Conservation (phyloP, 2,888 invertebrate species). For the Calameuta idolon region DNA sequence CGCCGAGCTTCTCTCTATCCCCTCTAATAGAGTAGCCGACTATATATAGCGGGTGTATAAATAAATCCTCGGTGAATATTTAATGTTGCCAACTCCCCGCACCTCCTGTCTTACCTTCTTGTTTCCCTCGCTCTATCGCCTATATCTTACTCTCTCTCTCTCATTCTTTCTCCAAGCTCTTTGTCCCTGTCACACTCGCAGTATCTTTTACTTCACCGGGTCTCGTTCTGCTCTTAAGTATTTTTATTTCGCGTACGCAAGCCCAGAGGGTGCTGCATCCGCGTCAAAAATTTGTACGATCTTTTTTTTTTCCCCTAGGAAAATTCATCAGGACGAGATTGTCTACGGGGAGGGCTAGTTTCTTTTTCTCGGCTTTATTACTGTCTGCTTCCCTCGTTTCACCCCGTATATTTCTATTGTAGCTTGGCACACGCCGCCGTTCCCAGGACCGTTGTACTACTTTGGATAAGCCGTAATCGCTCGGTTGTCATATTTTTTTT, state of each 20-base stretch:
- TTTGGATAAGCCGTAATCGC: background rate
- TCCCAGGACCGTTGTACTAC: background rate
- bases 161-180: background rate
- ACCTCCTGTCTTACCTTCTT: slow-evolving; percentile 4
- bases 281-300: background rate
- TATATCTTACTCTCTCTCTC: background rate
- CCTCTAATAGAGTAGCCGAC: slow-evolving; percentile 37
- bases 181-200: background rate
- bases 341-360: background rate
- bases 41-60: slow-evolving; percentile 54
- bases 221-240: slow-evolving; percentile 12
- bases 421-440: background rate
- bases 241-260: slow-evolving; percentile 18
- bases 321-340: too few species aligned
- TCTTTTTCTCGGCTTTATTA: background rate
- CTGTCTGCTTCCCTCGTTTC: background rate
- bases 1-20: slow-evolving; percentile 12
- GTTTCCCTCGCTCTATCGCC: background rate
- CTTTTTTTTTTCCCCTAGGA: too few species aligned
- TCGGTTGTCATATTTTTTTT: background rate
- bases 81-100: slow-evolving; percentile 51
- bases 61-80: slow-evolving; percentile 54
- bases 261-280: background rate
- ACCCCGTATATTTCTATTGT: background rate
- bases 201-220: slow-evolving; percentile 5